Evolutionary conservation across 2,113 vertebrate genomes (phyloP).

Genomic region (Passer montanus): DNA sequence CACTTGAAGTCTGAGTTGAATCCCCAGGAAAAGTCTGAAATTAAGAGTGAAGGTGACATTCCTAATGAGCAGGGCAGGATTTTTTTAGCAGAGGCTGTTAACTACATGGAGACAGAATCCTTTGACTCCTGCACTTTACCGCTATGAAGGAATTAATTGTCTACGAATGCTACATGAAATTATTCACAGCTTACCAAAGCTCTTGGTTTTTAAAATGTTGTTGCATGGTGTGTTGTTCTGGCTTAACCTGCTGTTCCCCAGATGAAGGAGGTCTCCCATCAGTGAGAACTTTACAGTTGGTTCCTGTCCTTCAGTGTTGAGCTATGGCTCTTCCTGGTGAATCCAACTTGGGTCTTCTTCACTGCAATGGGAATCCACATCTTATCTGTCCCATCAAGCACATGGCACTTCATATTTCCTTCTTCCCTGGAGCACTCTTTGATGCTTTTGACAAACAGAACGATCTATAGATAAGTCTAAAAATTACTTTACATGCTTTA

Average conservation of each 20-base stretch:
- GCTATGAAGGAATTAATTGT: background rate
- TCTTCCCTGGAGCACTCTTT: background rate
- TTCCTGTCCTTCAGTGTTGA: background rate
- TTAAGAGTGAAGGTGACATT: background rate
- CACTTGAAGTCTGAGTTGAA: background rate
- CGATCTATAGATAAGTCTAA: background rate
- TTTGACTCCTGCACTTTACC: background rate
- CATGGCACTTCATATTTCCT: background rate
- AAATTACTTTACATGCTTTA: background rate
- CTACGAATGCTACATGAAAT: background rate
- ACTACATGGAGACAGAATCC: background rate
- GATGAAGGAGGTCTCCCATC: background rate
- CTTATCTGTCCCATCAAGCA: background rate
- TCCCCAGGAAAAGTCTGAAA: background rate
- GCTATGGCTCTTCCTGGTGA: background rate
- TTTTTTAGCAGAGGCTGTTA: background rate
- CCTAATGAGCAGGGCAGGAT: background rate
- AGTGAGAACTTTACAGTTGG: background rate
- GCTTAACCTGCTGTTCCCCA: background rate
- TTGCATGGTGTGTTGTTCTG: background rate
- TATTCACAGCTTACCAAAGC: background rate
- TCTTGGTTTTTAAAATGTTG: background rate
- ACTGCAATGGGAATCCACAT: background rate
- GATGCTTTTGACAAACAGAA: background rate
- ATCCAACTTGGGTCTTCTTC: background rate